phyloP scores from a whole-genome alignment of 2,888 invertebrate species.

The Limnephilus rhombicus region DNA sequence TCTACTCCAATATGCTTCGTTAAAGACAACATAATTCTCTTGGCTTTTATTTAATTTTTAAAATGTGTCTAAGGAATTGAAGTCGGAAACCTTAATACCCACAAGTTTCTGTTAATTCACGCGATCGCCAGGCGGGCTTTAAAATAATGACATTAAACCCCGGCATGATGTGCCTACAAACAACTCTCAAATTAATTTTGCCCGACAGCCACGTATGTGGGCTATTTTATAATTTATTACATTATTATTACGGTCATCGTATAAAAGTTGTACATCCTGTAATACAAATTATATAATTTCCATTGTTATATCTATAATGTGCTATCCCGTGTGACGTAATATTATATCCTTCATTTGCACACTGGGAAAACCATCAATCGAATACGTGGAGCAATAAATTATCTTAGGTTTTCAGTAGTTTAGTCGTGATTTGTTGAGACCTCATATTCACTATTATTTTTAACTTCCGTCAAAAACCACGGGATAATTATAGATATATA shows the following conservation, averaged over 20 bases:
- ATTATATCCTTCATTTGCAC: neutral
- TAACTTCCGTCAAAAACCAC: no score
- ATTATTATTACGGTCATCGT: neutral
- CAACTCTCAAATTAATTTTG: neutral
- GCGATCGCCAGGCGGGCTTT: neutral
- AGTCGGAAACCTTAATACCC: neutral
- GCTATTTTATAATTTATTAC: neutral
- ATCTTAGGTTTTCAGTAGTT: no score
- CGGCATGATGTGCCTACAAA: conserved; percentile 11
- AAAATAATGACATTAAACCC: neutral
- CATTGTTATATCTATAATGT: neutral
- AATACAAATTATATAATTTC: neutral
- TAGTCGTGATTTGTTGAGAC: no score
- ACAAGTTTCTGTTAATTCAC: neutral
- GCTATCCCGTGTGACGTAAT: neutral
- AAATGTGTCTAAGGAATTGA: neutral
- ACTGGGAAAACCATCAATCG: neutral
- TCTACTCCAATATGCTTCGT: neutral
- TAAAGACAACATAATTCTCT: neutral
- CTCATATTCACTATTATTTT: no score
- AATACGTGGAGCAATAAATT: neutral
- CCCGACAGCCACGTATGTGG: neutral
- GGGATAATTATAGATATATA: no score
- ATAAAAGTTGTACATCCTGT: neutral
- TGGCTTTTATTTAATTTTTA: neutral